A percentile compares a stretch with the other conserved stretches of the same genome.
Evolutionary conservation across 2,888 invertebrate species (phyloP).

Genomic region (Drosophila seclusa): DNA sequence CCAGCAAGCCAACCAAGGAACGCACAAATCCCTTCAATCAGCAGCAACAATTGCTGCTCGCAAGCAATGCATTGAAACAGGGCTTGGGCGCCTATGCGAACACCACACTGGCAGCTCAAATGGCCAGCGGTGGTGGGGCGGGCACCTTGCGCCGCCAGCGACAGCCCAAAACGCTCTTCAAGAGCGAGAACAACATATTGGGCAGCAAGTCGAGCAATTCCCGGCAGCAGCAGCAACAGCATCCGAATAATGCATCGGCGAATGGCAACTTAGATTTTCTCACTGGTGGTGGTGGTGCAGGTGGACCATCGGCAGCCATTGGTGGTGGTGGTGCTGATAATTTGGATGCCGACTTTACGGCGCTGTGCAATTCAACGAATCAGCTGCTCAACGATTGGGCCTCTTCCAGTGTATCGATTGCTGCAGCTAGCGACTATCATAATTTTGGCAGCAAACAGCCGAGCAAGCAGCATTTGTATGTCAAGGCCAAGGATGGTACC

Average conservation of each 20-base stretch:
- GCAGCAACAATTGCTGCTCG: conserved; percentile 82
- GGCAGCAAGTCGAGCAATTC: conserved; percentile 56
- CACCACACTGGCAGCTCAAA: conserved; percentile 79
- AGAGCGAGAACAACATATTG: conserved; percentile 84
- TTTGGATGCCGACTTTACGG: conserved; percentile 73
- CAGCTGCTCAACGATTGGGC: conserved; percentile 83
- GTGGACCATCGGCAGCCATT: conserved; percentile 38
- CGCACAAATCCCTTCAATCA: conserved; percentile 76
- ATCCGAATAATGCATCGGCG: conserved; percentile 3
- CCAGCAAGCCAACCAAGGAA: conserved; percentile 20
- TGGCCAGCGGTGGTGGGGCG: conserved; percentile 80
- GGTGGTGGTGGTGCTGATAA: conserved; percentile 27
- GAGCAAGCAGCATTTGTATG: conserved; percentile 84
- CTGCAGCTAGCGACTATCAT: conserved; percentile 76
- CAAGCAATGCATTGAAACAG: conserved; percentile 83
- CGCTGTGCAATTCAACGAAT: conserved; percentile 81
- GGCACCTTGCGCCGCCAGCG: conserved; percentile 84
- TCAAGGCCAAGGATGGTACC: conserved; percentile 84
- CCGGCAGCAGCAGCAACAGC: conserved; percentile 6
- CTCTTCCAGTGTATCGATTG: conserved; percentile 81
- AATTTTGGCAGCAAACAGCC: conserved; percentile 84
- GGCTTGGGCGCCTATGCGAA: conserved; percentile 83
- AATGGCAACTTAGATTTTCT: conserved; percentile 74
- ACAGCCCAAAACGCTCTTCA: conserved; percentile 83
- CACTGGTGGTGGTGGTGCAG: conserved; percentile 60